phyloP scores from a whole-genome alignment of 1,140 invertebrate genomes.

The Zaprionus nigranus region DNA sequence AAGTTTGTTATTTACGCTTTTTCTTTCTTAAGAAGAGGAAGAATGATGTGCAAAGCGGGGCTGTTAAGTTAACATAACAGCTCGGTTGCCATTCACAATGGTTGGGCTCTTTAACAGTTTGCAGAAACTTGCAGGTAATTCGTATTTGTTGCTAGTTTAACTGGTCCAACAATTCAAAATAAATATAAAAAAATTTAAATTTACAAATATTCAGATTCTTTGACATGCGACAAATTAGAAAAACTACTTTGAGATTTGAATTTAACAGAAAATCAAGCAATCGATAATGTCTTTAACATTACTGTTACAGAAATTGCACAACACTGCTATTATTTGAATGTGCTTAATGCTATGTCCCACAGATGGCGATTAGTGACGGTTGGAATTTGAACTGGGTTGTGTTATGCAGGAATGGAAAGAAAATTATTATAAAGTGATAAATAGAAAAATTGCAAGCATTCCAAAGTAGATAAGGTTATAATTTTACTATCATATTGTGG shows the following conservation, averaged over 20 bases:
- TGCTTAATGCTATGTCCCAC: not conserved
- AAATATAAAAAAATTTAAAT: not conserved
- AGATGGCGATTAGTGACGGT: slow-evolving; percentile 19
- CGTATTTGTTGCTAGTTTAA: too few species aligned
- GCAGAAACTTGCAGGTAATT: not conserved
- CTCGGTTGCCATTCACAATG: not conserved
- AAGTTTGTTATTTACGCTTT: slow-evolving; percentile 36
- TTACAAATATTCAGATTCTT: not conserved
- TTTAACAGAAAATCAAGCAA: not conserved
- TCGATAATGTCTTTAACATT: not conserved
- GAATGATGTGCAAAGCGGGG: slow-evolving; percentile 4
- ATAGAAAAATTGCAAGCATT: not conserved
- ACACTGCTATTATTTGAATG: not conserved
- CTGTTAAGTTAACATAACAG: slow-evolving; percentile 28
- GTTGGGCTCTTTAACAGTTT: not conserved
- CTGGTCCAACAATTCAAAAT: not conserved
- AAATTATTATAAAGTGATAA: not conserved
- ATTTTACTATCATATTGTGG: not conserved
- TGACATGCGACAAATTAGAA: not conserved
- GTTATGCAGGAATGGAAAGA: not conserved
- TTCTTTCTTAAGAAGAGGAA: slow-evolving; percentile 31
- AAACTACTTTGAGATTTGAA: not conserved
- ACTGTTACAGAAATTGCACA: not conserved
- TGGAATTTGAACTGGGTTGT: not conserved
- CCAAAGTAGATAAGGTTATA: not conserved